Evolutionary conservation across 2,888 invertebrate species (phyloP), one percentile per base, ranked within the genome.

Genomic region (Bembecia ichneumoniformis): DNA sequence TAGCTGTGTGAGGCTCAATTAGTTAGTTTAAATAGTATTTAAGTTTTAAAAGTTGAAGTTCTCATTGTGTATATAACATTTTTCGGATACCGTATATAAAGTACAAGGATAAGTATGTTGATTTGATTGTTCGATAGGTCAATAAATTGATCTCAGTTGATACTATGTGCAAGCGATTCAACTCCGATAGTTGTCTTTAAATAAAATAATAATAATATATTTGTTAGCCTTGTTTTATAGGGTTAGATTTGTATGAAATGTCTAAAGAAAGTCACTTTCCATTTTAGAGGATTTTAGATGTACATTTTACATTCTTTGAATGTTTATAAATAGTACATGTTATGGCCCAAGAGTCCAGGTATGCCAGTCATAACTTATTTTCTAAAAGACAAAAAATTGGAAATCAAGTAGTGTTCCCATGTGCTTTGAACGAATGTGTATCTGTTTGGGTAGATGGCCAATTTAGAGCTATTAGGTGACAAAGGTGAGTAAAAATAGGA

Each of bases 41-140:
- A 69, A 73, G 73, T 68, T 68, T 60, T 28, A 28, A 28, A 28
- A 28, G 34, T 14, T 34, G 15, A 28, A 16, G 40, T 47, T 46
- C 7, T 44, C n/a, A 15, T 45, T 13, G 16, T 48, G 10, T 46
- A 68, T 69, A 61, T 78, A 83, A 82, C 83, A 83, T 83, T 82
- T 82, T 75, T 64, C 82, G 82, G 77, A 82, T 80, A 84, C 72
- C 35, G 11, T n/a, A 14, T 35, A 47, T 46, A 50, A 52, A 77
- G 81, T 83, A 83, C 82, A 82, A 86, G 71, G 69, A 68, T 68
- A 68, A 20, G 16, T 58, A 63, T 69, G 74, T 81, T 79, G 70
- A 66, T 77, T 75, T 74, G 68, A 80, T 79, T 71, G 70, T 74
- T 74, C 75, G 72, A 79, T 76, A 75, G n/a, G 11, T 45, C 4